These are phyloP conservation scores for Scaptodrosophila latifasciaeformis DNA, from an alignment of 2,888 invertebrate genomes.

Conservation along the genomic window DNA sequence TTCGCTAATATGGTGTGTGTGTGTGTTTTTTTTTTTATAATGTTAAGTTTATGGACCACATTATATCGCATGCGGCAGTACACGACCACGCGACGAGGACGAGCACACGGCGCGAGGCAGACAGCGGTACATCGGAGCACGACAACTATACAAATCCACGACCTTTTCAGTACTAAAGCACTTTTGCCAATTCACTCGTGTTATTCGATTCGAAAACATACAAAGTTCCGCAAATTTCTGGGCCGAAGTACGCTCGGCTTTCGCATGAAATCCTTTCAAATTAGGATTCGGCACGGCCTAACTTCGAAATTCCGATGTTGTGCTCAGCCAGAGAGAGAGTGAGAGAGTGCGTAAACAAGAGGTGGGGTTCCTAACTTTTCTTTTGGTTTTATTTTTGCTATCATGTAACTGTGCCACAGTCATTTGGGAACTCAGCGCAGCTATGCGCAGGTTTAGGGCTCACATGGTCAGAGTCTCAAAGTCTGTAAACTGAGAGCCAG, in stretches of 20 bases:
- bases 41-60: not conserved
- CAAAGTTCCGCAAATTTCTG: no score
- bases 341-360: not conserved
- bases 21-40: no score
- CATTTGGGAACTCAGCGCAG: constrained; percentile 32
- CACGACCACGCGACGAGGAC: constrained; percentile 20
- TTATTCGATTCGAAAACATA: constrained; percentile 19
- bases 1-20: no score
- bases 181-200: constrained; percentile 68
- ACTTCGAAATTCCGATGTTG: not conserved
- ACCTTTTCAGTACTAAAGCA: constrained; percentile 74
- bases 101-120: constrained; percentile 5
- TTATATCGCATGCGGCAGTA: not conserved
- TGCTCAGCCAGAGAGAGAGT: not conserved
- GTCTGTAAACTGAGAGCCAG: no score
- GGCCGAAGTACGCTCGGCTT: not conserved
- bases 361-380: no score
- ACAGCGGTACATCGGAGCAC: constrained; percentile 33
- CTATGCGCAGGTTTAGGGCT: constrained; percentile 16
- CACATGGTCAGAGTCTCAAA: no score
- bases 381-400: no score
- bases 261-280: constrained; percentile 23
- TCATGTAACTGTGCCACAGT: constrained; percentile 57
- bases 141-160: constrained; percentile 75
- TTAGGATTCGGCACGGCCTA: constrained; percentile 15